phyloP scores from a whole-genome alignment of 2,797 vertebrate genomes.

The Florisuga fusca region DNA sequence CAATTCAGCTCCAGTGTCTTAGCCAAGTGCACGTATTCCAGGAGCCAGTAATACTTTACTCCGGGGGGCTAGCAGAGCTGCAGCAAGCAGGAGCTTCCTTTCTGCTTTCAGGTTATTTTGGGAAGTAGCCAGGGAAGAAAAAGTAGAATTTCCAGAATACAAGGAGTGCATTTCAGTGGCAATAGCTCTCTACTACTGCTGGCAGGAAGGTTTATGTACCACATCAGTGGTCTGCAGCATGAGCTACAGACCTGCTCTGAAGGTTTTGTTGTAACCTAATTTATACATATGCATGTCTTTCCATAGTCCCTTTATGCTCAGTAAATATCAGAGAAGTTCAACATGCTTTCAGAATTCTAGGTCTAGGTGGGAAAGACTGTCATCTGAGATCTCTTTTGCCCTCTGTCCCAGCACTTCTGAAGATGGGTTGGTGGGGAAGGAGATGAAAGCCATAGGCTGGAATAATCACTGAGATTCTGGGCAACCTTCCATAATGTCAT shows the following conservation, averaged over 20 bases:
- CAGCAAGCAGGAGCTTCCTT: background rate
- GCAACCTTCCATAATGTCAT: rapidly evolving
- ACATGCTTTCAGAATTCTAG: background rate
- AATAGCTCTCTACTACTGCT: background rate
- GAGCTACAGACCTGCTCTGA: background rate
- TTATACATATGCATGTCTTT: background rate
- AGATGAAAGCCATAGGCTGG: background rate
- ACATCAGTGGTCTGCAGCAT: background rate
- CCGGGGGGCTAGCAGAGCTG: background rate
- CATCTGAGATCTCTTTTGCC: background rate
- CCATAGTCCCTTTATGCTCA: background rate
- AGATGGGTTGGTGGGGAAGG: background rate
- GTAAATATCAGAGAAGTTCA: background rate
- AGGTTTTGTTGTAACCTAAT: background rate
- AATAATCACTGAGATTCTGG: background rate
- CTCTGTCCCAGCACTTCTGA: background rate
- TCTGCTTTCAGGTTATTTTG: background rate
- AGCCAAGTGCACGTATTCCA: background rate
- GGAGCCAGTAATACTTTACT: background rate
- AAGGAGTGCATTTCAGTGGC: background rate
- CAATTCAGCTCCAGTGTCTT: background rate
- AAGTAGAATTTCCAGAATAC: background rate
- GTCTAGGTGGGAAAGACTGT: background rate
- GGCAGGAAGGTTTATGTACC: background rate
- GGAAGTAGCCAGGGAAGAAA: background rate